Conservation (phyloP, 23 tunicate genomes). For the Trididemnum nubilum region DNA sequence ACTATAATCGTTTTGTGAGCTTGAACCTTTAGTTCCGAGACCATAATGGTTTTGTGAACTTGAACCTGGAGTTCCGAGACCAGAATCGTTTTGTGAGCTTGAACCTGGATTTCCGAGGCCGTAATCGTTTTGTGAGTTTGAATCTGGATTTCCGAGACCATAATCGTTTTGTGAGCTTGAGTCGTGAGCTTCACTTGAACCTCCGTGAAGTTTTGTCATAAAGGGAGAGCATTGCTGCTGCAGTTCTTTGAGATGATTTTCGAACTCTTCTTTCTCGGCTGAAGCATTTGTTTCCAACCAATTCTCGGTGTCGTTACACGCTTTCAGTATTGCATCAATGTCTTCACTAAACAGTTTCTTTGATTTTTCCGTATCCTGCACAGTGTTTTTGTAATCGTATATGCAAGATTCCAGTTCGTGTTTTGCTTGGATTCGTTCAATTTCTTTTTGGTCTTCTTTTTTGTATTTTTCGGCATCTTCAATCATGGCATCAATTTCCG, state of each 20-base stretch:
- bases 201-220: slow-evolving; percentile 41
- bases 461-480: slow-evolving; percentile 71
- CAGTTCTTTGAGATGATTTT: slow-evolving; percentile 43
- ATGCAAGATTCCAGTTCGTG: slow-evolving; percentile 57
- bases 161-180: no score
- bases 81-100: no score
- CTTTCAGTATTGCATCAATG: slow-evolving; percentile 18
- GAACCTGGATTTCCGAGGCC: no score
- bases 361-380: slow-evolving; percentile 7
- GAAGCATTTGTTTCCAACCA: slow-evolving; percentile 57
- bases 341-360: slow-evolving; percentile 48
- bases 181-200: background rate
- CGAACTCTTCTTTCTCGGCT: slow-evolving; percentile 63
- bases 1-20: no score
- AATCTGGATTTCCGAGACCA: no score
- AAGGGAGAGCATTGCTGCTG: slow-evolving; percentile 47
- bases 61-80: no score
- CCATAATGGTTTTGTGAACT: no score
- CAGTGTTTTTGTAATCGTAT: slow-evolving; percentile 51
- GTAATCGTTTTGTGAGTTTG: no score
- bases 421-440: slow-evolving; percentile 38
- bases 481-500: slow-evolving; percentile 63
- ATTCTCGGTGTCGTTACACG: slow-evolving; percentile 31
- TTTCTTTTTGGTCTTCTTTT: slow-evolving; percentile 53
- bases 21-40: no score